Evolutionary conservation across 2,797 vertebrate species (phyloP).

Genomic region (Heliangelus exortis): DNA sequence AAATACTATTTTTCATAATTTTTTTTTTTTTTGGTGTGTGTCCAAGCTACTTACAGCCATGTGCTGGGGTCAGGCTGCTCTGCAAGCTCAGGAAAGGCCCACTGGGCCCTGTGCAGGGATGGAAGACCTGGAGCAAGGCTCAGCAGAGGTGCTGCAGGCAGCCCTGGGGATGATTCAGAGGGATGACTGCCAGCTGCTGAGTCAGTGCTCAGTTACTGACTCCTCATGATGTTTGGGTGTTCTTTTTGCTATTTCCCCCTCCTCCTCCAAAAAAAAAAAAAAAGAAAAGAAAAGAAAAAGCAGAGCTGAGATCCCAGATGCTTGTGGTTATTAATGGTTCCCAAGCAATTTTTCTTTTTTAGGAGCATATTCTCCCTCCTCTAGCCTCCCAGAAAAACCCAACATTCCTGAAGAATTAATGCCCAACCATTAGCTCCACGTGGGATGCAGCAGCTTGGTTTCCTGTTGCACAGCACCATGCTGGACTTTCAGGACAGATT

Average conservation of each 20-base stretch:
- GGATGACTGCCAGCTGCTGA: conserved; percentile 29
- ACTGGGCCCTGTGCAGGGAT: background rate
- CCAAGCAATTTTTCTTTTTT: conserved; percentile 47
- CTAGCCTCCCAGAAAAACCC: background rate
- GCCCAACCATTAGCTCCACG: background rate
- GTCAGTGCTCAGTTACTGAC: conserved; percentile 12
- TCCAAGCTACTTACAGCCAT: background rate
- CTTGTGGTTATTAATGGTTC: conserved; percentile 61
- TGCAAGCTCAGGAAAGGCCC: background rate
- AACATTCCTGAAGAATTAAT: conserved; percentile 24
- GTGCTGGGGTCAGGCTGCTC: background rate
- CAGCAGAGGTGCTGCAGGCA: background rate
- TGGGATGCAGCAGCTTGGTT: rapidly evolving
- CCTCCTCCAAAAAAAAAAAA: background rate
- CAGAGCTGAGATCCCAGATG: conserved; percentile 19
- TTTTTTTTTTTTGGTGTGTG: background rate
- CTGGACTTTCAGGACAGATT: background rate
- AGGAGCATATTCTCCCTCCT: conserved; percentile 8
- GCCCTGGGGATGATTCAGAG: background rate
- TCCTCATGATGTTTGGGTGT: background rate
- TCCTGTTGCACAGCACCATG: background rate
- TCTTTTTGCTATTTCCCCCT: background rate
- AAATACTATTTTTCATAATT: rapidly evolving
- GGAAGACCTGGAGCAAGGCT: background rate
- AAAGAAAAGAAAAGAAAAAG: background rate